Evolutionary conservation across 1,140 invertebrate species (phyloP).

Genomic region (Caenorhabditis latens): DNA sequence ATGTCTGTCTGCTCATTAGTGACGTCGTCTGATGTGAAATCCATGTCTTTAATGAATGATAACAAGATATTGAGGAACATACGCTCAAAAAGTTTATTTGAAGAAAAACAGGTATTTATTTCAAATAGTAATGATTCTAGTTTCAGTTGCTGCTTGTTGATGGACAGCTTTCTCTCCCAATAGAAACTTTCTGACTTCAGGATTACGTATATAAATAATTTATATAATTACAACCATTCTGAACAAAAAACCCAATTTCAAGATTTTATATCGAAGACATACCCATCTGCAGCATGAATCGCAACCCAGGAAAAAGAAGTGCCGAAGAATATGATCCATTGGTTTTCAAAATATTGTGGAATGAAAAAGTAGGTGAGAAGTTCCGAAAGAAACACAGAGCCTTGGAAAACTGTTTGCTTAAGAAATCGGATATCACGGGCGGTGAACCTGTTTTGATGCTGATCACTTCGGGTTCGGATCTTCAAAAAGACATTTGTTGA

Average conservation of each 20-base stretch:
- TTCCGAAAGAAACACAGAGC: neutral
- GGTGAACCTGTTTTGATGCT: neutral
- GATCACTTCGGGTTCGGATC: neutral
- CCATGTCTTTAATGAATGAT: no score
- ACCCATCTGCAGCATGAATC: conserved; percentile 21
- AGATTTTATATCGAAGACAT: no score
- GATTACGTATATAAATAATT: no score
- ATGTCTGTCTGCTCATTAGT: no score
- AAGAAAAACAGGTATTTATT: no score
- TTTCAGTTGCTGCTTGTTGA: neutral
- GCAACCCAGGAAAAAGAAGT: conserved; percentile 4
- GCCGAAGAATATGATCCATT: neutral
- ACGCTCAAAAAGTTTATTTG: no score
- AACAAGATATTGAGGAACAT: no score
- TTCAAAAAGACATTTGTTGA: neutral
- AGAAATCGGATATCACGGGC: conserved; percentile 8
- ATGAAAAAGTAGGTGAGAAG: neutral
- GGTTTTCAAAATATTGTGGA: neutral
- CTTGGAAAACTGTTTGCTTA: neutral
- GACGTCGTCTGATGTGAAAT: no score
- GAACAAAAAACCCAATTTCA: neutral
- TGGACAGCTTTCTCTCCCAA: neutral
- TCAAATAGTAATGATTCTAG: neutral
- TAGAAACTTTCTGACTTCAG: neutral
- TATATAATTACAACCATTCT: neutral